Base-by-base conservation (phyloP, 2,797 vertebrate species). In the Pangasius mekongensis region DNA sequence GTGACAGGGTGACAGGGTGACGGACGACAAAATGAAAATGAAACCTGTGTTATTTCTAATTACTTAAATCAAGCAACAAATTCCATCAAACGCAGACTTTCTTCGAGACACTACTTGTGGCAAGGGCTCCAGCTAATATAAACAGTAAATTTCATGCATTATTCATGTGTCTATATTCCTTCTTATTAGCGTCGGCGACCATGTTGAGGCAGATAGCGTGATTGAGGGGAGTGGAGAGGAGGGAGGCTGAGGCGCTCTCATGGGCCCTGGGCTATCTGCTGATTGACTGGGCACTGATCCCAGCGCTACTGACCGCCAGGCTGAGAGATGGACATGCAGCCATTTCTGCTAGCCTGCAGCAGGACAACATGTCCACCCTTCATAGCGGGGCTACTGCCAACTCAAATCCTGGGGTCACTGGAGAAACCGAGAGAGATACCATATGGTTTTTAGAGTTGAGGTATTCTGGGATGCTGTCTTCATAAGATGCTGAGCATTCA, bases 101-200 rank as follows among this genome's bases (percentile, higher is more conserved):
- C 76, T 91, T 90, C 89, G 89, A 90, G 90, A 91, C 89, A 74
- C 91, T 89, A 81, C 87, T 91, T 36, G 85, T 89, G 87, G 85
- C 76, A 84, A 90, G 87, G 90, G 87, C 89, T 81, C 89, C 73
- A 60, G 86, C 87, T 80, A 89, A 88, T 89, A 89, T 91, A 93
- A 93, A 93, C 92, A 92, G 90, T 87, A 89, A 86, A 88, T 90
- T 90, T 92, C 91, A 93, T 94, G 87, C 91, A 92, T 94, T 92
- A 94, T 93, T 92, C 92, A 94, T 93, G 90, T 64, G 30, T 91
- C 83, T 90, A 91, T 93, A 93, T 93, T 91, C 91, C 90, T 92
- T 90, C 91, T 93, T 90, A 93, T 93, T 93, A 93, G 92, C 87
- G 78, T 84, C n/a, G 33, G 87, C 69, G 67, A 88, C 89, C 76